Base-by-base conservation (phyloP, 1,140 invertebrate species). In the Aphelenchoides besseyi region DNA sequence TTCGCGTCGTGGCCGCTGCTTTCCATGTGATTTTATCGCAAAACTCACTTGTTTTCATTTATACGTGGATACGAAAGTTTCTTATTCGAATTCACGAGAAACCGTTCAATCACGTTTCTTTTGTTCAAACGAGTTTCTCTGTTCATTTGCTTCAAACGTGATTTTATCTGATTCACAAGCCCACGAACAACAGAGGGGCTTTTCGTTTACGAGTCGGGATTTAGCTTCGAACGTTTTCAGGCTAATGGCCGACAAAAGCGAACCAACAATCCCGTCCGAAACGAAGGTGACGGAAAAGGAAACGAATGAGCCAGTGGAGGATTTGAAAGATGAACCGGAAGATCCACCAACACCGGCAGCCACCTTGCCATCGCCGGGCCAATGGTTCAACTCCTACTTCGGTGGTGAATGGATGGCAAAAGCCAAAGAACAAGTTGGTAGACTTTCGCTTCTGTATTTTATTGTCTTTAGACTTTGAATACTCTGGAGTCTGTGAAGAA, bases 401-500 rank as follows among this genome's bases (percentile, higher is more conserved):
- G 78, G 73, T 9, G n/a, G 73, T 68, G 71, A 70, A 12, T 77
- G 76, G 76, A 68, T 77, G 23, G 54, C 29, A 12, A 75, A 33
- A 9, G 76, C 76, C 41, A 77, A 77, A 32, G 61, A 77, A 53
- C 76, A 77, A 73, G 76, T 77, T 8, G 29, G 23, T 26, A 36
- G 0, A 52, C 2, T 28, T 32, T 2, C 67, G 52, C 70, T 66
- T 71, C 35, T 52, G 3, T 16, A 30, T 29, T 66, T 70, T 28
- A 18, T 72, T 73, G n/a, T 9, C 9, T 41, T 74, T 73, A 80
- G 79, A 82, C 80, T 8, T 32, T 80, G 12, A 74, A 62, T 3
- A 82, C 79, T 0, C 48, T 80, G 28, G 80, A 80, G 48, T 29
- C 71, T 0, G 78, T 80, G 57, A 80, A 80, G 64, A 82, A 82